Conservation (phyloP, 2,113 vertebrate genomes). For the Barnardius zonarius region DNA sequence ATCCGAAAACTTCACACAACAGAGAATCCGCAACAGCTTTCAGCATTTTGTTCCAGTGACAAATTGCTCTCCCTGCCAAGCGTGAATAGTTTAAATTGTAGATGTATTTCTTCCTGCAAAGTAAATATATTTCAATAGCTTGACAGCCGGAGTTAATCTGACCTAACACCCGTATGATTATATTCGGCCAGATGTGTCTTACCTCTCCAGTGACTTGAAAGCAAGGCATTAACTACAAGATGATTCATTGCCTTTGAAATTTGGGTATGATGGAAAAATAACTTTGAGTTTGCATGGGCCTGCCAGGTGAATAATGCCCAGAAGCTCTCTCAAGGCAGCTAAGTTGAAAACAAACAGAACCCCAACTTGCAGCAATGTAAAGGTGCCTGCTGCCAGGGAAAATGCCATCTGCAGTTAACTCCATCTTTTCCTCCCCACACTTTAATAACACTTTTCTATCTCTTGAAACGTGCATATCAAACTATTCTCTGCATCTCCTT, state of each 20-base stretch:
- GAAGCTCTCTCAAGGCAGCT: neutral
- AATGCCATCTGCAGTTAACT: neutral
- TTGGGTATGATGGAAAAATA: neutral
- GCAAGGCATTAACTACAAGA: neutral
- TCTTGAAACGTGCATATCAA: neutral
- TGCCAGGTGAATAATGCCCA: neutral
- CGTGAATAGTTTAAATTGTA: neutral
- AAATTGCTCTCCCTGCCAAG: constrained; percentile 21
- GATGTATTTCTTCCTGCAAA: constrained; percentile 48
- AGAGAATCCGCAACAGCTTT: neutral
- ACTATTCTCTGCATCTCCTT: neutral
- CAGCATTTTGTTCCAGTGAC: constrained; percentile 2
- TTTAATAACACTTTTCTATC: neutral
- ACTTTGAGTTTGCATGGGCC: neutral
- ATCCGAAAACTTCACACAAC: neutral
- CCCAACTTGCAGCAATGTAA: neutral
- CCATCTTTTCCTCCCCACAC: neutral
- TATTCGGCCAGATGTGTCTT: neutral
- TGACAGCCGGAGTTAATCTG: constrained; percentile 2
- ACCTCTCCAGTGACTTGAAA: neutral
- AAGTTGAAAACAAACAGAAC: neutral
- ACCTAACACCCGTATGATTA: neutral
- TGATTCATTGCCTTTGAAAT: constrained; percentile 13
- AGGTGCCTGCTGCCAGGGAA: neutral
- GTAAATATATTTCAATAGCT: neutral